Evolutionary conservation across 2,888 invertebrate species (phyloP).

Genomic region (Spatulosminthurus flaviceps): DNA sequence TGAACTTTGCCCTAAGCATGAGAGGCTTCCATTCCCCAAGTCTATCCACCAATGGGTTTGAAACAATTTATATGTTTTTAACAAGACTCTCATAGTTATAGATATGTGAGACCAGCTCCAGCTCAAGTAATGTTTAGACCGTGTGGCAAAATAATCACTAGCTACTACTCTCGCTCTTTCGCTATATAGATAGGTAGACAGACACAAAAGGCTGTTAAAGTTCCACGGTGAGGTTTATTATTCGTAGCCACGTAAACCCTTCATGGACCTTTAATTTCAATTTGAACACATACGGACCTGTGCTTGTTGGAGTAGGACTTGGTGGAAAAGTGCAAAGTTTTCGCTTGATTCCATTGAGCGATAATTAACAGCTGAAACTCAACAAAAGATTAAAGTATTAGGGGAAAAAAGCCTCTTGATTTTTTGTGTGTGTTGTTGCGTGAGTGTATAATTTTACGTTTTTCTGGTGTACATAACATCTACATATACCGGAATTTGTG

Average conservation of each 20-base stretch:
- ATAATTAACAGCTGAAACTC: background rate
- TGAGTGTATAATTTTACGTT: too few relatives aligned
- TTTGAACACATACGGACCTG: background rate
- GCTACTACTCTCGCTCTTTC: background rate
- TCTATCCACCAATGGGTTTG: background rate
- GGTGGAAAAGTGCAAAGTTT: conserved; percentile 18
- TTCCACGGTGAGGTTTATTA: background rate
- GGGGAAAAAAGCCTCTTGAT: background rate
- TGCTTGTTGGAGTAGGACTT: background rate
- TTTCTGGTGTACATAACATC: too few relatives aligned
- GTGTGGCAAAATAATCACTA: conserved; percentile 1
- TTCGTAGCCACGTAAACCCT: background rate
- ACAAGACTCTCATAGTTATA: too few relatives aligned
- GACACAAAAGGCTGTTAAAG: background rate
- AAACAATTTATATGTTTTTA: background rate
- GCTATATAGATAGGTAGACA: too few relatives aligned
- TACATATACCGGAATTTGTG: background rate
- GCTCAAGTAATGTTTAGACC: conserved; percentile 4
- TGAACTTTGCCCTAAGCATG: background rate
- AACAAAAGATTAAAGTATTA: background rate
- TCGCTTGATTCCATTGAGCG: background rate
- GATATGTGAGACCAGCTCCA: background rate
- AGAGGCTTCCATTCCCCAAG: background rate
- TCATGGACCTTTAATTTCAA: background rate
- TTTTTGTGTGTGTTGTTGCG: too few relatives aligned